A percentile compares a stretch with the other conserved stretches of the same genome.
phyloP scores from a whole-genome alignment of 2,113 vertebrate species.

The Cariama cristata region DNA sequence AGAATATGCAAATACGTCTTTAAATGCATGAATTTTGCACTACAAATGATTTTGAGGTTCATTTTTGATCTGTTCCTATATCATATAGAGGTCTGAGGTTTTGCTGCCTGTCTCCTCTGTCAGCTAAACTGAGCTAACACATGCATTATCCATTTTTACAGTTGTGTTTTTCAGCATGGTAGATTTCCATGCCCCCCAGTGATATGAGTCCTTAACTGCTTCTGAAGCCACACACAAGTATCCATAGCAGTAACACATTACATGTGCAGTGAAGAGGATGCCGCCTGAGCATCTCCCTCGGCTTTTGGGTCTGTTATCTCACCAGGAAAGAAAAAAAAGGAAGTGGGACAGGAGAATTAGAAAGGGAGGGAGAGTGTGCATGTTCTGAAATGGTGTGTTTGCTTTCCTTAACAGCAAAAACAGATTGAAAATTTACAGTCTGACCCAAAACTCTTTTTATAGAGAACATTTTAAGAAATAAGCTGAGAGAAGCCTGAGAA shows the following conservation, averaged over 20 bases:
- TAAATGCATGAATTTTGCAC: neutral
- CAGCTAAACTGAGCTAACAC: neutral
- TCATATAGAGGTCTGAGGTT: neutral
- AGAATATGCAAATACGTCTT: neutral
- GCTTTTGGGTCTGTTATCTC: neutral
- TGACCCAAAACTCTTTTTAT: slow-evolving; percentile 22
- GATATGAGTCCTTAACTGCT: neutral
- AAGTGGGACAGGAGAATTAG: neutral
- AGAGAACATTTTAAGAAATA: neutral
- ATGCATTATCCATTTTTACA: neutral
- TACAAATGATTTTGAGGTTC: neutral
- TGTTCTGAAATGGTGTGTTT: neutral
- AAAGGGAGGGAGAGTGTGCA: neutral
- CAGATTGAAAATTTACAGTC: slow-evolving; percentile 8
- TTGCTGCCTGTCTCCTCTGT: neutral
- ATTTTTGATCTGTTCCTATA: neutral
- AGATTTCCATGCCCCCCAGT: neutral
- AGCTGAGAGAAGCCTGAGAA: neutral
- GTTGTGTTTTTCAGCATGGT: neutral
- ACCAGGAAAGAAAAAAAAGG: neutral
- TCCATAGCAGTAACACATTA: neutral
- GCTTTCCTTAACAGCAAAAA: slow-evolving; percentile 7
- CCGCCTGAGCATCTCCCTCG: neutral
- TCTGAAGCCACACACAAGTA: neutral
- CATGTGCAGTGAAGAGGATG: neutral